Evolutionary conservation across 23 tunicate species (phyloP).

Genomic region (Styela clava): DNA sequence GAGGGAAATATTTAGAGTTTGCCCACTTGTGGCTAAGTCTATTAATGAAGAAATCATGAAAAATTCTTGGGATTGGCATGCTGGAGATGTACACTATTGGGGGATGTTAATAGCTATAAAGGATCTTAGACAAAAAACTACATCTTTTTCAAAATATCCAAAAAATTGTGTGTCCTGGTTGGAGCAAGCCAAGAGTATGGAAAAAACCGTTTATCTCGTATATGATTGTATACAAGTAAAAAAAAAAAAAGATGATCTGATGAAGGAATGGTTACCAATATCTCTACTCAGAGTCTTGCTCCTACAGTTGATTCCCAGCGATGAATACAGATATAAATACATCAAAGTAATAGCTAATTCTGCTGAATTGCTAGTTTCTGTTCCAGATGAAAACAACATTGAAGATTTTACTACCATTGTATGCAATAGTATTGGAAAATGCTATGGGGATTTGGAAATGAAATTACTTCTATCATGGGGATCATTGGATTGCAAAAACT

Average conservation of each 20-base stretch:
- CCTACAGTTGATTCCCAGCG: not conserved
- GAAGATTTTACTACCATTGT: constrained; percentile 27
- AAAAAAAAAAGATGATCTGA: not conserved
- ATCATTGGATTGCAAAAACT: constrained; percentile 26
- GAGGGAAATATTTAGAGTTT: not conserved
- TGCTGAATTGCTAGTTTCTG: not conserved
- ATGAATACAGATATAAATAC: not conserved
- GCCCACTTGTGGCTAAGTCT: not conserved
- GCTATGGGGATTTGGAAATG: constrained; percentile 23
- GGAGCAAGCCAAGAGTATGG: not conserved
- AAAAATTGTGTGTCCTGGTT: not conserved
- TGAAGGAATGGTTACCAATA: not conserved
- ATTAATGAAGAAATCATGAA: not conserved
- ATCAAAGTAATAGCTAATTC: not conserved
- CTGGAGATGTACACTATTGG: not conserved
- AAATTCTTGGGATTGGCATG: not conserved
- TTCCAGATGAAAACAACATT: not conserved
- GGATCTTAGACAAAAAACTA: not conserved
- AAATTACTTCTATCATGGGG: constrained; percentile 34
- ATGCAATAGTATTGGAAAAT: constrained; percentile 27
- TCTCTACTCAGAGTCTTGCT: not conserved
- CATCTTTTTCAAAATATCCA: not conserved
- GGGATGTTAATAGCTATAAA: not conserved
- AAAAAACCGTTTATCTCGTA: not conserved
- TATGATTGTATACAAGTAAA: not conserved